Evolutionary conservation across 2,113 vertebrate species (phyloP).

Genomic region (Diglossa brunneiventris): DNA sequence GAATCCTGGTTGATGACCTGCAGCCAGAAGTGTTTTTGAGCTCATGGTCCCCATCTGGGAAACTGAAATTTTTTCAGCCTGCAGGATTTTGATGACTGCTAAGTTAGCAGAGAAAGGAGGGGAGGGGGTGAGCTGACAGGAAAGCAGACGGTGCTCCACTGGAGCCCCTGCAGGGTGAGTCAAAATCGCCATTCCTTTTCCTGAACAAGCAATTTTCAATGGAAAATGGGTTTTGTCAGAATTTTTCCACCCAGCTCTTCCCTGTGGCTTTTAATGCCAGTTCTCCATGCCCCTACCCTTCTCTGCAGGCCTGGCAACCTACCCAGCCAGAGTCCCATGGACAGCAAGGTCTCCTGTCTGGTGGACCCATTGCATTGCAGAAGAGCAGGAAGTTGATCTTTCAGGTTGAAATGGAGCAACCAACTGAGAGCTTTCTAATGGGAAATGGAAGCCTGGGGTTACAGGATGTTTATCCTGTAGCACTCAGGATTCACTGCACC

Average conservation of each 20-base stretch:
- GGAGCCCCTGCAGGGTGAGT: not conserved
- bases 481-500: not conserved
- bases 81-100: not conserved
- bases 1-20: not conserved
- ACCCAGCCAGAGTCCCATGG: not conserved
- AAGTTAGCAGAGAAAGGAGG: not conserved
- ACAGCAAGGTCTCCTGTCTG: not conserved
- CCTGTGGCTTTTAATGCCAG: not conserved
- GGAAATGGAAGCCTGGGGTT: not conserved
- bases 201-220: not conserved
- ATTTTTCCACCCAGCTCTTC: not conserved
- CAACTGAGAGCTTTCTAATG: not conserved
- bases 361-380: not conserved
- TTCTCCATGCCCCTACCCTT: not conserved
- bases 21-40: not conserved
- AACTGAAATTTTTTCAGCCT: not conserved
- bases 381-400: not conserved
- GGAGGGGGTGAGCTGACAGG: not conserved
- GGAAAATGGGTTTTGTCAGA: not conserved
- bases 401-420: not conserved
- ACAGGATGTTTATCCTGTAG: not conserved
- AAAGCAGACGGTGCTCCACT: slow-evolving; percentile 1
- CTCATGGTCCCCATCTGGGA: not conserved
- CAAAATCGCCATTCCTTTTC: not conserved
- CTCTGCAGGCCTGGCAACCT: not conserved